A percentile compares a stretch with the other conserved stretches of the same genome.
Conservation (phyloP, 2,888 invertebrate species). For the Lasioglossum zephyrum region DNA sequence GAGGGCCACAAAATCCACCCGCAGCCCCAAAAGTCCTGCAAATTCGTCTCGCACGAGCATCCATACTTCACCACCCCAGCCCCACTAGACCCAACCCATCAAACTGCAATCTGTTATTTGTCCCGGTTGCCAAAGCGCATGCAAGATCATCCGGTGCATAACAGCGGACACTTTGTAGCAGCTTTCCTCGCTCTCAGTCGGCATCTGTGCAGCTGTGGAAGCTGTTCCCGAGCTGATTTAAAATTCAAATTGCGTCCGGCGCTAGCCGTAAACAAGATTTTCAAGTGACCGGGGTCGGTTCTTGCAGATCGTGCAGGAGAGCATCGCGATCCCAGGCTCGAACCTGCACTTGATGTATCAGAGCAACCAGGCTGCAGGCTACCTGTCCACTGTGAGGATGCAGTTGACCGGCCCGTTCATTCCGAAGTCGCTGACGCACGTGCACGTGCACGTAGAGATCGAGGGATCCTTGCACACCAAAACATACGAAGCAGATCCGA, state of each 20-base stretch:
- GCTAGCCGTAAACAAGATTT: constrained; percentile 20
- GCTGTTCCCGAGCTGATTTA: constrained; percentile 12
- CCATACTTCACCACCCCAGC: background rate
- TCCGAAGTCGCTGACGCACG: constrained; percentile 92
- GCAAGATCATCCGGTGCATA: constrained; percentile 1
- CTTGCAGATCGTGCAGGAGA: constrained; percentile 96
- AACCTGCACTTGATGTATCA: constrained; percentile 97
- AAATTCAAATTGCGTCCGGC: constrained; percentile 39
- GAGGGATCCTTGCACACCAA: constrained; percentile 96
- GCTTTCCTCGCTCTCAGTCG: background rate
- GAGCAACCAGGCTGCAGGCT: constrained; percentile 97
- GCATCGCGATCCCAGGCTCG: constrained; percentile 96
- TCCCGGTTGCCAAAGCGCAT: background rate
- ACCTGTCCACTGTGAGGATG: constrained; percentile 96
- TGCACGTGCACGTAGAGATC: constrained; percentile 96
- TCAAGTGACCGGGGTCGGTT: background rate
- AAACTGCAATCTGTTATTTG: constrained; percentile 11
- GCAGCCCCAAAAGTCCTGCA: background rate
- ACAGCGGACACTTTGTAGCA: constrained; percentile 8
- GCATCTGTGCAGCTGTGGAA: background rate
- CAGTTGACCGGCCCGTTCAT: constrained; percentile 92
- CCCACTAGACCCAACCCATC: background rate
- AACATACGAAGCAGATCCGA: constrained; percentile 98
- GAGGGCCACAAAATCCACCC: background rate
- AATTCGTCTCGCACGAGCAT: background rate